Base-by-base conservation (phyloP, 2,797 vertebrate species). In the Bovichtus diacanthus region DNA sequence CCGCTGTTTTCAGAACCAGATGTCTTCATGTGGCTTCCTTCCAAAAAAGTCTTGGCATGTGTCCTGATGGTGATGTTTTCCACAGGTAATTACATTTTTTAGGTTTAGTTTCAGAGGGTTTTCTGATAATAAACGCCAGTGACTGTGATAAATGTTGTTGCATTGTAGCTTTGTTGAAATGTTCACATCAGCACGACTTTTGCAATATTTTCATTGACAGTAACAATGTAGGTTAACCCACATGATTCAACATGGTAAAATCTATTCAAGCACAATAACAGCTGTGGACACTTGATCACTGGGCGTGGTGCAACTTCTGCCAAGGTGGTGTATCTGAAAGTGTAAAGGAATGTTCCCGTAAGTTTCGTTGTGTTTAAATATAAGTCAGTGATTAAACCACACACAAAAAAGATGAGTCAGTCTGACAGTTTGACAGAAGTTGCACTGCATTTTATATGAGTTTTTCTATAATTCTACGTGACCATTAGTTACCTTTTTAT, bases 301-400 rank as follows among this genome's bases (percentile, higher is more conserved):
- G 39, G 18, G 11, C 36, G 5, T 66, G 10, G 5, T 13, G 13
- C 15, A 18, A 18, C 27, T 12, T 56, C 27, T 55, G 51, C 12
- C 13, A 21, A 21, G n/a, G n/a, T n/a, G 31, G 31, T 21, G 46
- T 9, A 46, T 34, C 10, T 39, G n/a, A 23, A 60, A 43, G 58
- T 25, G 13, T 27, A 58, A 9, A 5, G 5, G 18, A 55, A 55
- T 55, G n/a, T 51, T 15, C n/a, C n/a, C n/a, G n/a, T n/a, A n/a
- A n/a, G n/a, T n/a, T n/a, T 60, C 60, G 44, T 44, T 64, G 21
- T 62, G 27, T 61, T 43, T 61, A 5, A 44, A 18, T 31, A n/a
- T 31, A n/a, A 46, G 27, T 31, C 43, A 15, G 0, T 2, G n/a
- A 34, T 9, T 19, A 43, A 60, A 38, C 0, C 23, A 29, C 39